phyloP scores from a whole-genome alignment of 2,888 invertebrate genomes.

The Agapetus fuscipes region DNA sequence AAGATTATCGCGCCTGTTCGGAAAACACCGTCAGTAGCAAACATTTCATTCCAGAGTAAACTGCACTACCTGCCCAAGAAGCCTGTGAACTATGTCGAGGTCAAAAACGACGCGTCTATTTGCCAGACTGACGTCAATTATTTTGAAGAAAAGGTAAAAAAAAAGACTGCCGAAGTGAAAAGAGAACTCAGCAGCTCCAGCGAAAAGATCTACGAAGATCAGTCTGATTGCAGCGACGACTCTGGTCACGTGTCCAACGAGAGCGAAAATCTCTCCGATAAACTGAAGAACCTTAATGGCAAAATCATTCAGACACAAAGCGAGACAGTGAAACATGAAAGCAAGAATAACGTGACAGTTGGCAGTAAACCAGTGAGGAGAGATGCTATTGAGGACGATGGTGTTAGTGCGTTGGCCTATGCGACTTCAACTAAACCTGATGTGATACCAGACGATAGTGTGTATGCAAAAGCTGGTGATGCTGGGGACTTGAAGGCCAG shows the following conservation, averaged over 20 bases:
- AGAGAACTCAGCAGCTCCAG: constrained; percentile 23
- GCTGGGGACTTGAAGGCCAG: not conserved
- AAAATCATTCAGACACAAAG: too few species aligned
- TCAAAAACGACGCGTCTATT: constrained; percentile 36
- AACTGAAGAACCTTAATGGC: too few species aligned
- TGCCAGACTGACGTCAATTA: constrained; percentile 33
- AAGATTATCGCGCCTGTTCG: constrained; percentile 40
- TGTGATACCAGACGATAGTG: constrained; percentile 8
- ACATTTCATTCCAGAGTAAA: constrained; percentile 41
- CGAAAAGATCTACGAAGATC: constrained; percentile 48
- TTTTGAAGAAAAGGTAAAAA: not conserved
- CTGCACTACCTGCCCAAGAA: constrained; percentile 45
- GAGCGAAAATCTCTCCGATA: constrained; percentile 43
- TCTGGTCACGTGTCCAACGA: constrained; percentile 76
- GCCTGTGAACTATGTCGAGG: constrained; percentile 39
- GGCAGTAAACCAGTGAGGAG: too few species aligned
- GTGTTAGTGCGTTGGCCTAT: not conserved
- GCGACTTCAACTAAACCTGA: too few species aligned
- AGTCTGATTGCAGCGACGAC: constrained; percentile 68
- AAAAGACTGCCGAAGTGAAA: not conserved
- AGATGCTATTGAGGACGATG: not conserved
- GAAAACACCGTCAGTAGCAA: constrained; percentile 41
- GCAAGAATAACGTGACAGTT: too few species aligned
- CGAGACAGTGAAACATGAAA: too few species aligned
- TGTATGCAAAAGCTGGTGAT: constrained; percentile 1